Conservation (phyloP, 2,888 invertebrate genomes). For the Calameuta idolon region DNA sequence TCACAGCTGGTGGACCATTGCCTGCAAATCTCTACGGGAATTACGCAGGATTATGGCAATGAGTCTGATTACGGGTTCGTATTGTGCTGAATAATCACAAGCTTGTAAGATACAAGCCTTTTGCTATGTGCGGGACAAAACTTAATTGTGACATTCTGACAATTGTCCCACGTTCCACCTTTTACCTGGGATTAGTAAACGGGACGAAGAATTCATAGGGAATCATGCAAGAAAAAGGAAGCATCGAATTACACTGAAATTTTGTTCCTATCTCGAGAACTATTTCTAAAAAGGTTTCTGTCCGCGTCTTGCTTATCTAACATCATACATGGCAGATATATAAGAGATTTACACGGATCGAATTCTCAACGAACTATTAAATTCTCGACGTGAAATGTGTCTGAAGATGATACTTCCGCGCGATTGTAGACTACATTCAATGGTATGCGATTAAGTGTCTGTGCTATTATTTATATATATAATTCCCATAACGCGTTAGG, state of each 20-base stretch:
- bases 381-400: neutral
- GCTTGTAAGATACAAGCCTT: neutral
- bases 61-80: slow-evolving; percentile 42
- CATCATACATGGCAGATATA: neutral
- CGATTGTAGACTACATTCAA: slow-evolving; percentile 11
- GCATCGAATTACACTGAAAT: slow-evolving; percentile 12
- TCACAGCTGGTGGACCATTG: slow-evolving; percentile 95
- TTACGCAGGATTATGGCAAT: slow-evolving; percentile 96
- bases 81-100: neutral
- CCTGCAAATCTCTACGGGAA: slow-evolving; percentile 93
- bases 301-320: neutral
- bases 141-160: neutral
- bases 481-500: neutral
- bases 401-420: slow-evolving; percentile 5
- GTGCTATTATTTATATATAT: slow-evolving; percentile 23
- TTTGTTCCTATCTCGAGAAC: slow-evolving; percentile 23
- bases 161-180: neutral
- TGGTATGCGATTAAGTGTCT: slow-evolving; percentile 18
- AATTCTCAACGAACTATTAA: slow-evolving; percentile 1
- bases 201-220: slow-evolving; percentile 5
- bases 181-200: neutral
- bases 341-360: neutral
- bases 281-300: neutral
- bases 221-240: neutral
- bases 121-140: neutral